Evolutionary conservation across 2,797 vertebrate genomes (phyloP), one percentile per base, ranked within the genome.

Genomic region (Brotula barbata): DNA sequence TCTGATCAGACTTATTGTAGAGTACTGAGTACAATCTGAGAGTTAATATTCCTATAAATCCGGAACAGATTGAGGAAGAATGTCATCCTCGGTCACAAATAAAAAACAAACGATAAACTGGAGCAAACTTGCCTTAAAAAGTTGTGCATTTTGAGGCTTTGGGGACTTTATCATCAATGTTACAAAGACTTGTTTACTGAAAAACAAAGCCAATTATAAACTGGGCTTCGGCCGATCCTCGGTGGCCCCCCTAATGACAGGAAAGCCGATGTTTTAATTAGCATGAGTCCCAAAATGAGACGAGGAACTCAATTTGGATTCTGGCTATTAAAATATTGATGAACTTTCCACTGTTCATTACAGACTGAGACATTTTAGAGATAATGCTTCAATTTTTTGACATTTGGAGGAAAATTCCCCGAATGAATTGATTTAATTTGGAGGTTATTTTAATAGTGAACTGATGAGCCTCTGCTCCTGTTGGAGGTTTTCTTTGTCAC

Each of bases 231-330:
- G 8, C 39, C 9, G 25, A 33, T 11, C 25, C 39, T 8, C 43
- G 15, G 16, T 64, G 34, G 2, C 2, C 53, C 50, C 52, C 10
- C 42, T 51, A 15, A 39, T 49, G 47, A 49, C 44, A 54, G 57
- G 16, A 16, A 62, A 81, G 75, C 12, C 5, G 7, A 59, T 75
- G 67, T 55, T 61, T 79, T 79, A 73, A 77, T 81, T 60, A 54
- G 19, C 53, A 5, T 0, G 8, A 46, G n/a, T 28, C 43, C 8
- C 40, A 45, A 17, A 67, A 59, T 52, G 54, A 75, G 13, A 70
- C 13, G 17, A 6, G 42, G n/a, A 69, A 64, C 54, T 69, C 57
- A 51, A 25, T 72, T 59, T 72, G 58, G 37, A 42, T 64, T 59
- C 28, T 3, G 42, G 53, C 15, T 16, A 13, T 61, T 69, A 17